phyloP scores from a whole-genome alignment of 2,113 vertebrate species.

The Bufo bufo region DNA sequence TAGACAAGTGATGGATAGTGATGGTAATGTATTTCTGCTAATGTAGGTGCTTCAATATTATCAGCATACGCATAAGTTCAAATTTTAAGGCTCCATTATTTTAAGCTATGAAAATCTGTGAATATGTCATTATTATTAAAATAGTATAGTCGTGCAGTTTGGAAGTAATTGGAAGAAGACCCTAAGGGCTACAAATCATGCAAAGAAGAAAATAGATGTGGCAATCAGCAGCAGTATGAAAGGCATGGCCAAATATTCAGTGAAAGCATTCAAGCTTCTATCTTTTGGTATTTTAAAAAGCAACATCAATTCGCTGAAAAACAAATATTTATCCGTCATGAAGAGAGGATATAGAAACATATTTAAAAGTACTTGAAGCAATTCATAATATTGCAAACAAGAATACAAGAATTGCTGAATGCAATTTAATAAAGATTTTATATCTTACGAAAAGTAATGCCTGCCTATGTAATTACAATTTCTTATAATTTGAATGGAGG shows the following conservation, averaged over 20 bases:
- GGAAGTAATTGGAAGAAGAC: slow-evolving; percentile 55
- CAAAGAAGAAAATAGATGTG: slow-evolving; percentile 49
- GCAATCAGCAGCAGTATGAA: slow-evolving; percentile 47
- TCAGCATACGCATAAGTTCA: slow-evolving; percentile 53
- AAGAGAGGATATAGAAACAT: slow-evolving; percentile 27
- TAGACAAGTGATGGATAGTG: slow-evolving; percentile 56
- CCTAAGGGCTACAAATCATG: slow-evolving; percentile 55
- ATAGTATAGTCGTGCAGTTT: slow-evolving; percentile 51
- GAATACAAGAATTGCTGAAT: slow-evolving; percentile 3
- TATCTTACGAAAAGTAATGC: background rate
- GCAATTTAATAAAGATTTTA: slow-evolving; percentile 6
- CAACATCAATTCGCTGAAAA: slow-evolving; percentile 27
- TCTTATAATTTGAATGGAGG: background rate
- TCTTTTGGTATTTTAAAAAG: slow-evolving; percentile 26
- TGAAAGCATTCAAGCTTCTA: slow-evolving; percentile 31
- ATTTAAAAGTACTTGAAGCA: slow-evolving; percentile 22
- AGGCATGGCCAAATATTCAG: slow-evolving; percentile 43
- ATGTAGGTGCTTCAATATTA: slow-evolving; percentile 57
- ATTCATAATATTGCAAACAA: slow-evolving; percentile 16
- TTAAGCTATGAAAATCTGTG: slow-evolving; percentile 52
- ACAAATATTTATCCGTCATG: slow-evolving; percentile 47
- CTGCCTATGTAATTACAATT: background rate
- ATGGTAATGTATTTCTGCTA: slow-evolving; percentile 55
- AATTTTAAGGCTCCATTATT: slow-evolving; percentile 55
- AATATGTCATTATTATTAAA: slow-evolving; percentile 57